phyloP scores from a whole-genome alignment of 1,140 invertebrate species.

The Zaprionus taronus region DNA sequence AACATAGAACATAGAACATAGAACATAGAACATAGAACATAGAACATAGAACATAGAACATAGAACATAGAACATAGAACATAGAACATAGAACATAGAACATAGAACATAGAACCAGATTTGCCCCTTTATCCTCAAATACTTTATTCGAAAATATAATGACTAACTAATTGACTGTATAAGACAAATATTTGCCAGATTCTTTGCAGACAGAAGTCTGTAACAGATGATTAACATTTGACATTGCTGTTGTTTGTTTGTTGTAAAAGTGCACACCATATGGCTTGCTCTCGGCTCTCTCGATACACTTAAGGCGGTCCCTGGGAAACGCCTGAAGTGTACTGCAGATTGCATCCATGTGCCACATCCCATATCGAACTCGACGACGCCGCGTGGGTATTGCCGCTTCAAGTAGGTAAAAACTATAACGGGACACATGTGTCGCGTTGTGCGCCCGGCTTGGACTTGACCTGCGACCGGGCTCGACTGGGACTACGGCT shows the following conservation, averaged over 20 bases:
- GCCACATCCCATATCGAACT: constrained; percentile 48
- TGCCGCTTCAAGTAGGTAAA: constrained; percentile 83
- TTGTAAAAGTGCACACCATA: constrained; percentile 38
- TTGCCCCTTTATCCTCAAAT: too few species aligned
- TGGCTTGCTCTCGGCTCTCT: constrained; percentile 13
- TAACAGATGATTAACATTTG: constrained; percentile 51
- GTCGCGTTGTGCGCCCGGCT: constrained; percentile 27
- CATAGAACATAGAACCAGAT: too few species aligned
- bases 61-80: too few species aligned
- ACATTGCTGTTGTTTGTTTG: constrained; percentile 36
- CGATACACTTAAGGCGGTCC: constrained; percentile 65
- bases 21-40: too few species aligned
- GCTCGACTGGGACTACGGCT: not conserved
- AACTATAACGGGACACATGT: constrained; percentile 57
- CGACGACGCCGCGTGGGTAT: constrained; percentile 67
- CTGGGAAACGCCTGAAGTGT: constrained; percentile 75
- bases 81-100: too few species aligned
- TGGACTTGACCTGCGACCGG: constrained; percentile 70
- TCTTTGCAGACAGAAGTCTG: constrained; percentile 1
- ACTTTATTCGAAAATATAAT: not conserved
- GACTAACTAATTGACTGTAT: not conserved
- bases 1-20: too few species aligned
- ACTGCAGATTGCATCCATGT: constrained; percentile 78
- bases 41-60: too few species aligned
- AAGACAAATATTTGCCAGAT: not conserved